Conservation (phyloP, 2,888 invertebrate genomes). For the Harmothoe impar region DNA sequence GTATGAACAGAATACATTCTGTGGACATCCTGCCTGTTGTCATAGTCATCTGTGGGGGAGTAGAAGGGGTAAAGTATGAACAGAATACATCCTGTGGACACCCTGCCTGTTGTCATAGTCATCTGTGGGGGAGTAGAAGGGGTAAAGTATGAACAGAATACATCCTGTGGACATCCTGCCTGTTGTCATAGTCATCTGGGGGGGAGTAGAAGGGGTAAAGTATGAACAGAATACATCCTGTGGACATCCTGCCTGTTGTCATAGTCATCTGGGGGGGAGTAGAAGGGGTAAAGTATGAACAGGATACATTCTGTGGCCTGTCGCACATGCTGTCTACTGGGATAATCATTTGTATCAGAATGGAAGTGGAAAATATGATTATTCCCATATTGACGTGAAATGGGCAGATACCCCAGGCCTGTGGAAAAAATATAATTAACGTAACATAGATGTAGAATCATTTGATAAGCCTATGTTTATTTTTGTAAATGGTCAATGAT, state of each 20-base stretch:
- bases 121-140: no score
- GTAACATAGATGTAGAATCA: no score
- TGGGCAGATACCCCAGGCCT: no score
- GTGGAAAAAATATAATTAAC: no score
- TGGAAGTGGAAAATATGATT: no score
- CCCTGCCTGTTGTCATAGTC: slow-evolving; percentile 72
- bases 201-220: neutral
- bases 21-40: slow-evolving; percentile 73
- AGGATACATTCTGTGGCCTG: slow-evolving; percentile 76
- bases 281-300: slow-evolving; percentile 62
- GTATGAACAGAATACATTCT: slow-evolving; percentile 73
- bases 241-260: slow-evolving; percentile 72
- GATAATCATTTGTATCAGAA: slow-evolving; percentile 68
- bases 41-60: slow-evolving; percentile 68
- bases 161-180: slow-evolving; percentile 74
- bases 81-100: slow-evolving; percentile 75
- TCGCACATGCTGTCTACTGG: slow-evolving; percentile 73
- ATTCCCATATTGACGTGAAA: no score
- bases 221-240: slow-evolving; percentile 75
- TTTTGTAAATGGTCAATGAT: no score
- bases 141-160: slow-evolving; percentile 74
- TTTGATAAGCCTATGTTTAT: no score
- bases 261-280: slow-evolving; percentile 67
- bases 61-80: no score
- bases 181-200: slow-evolving; percentile 69